Evolutionary conservation across 2,888 invertebrate genomes (phyloP).

Genomic region (Chrysina gloriosa): DNA sequence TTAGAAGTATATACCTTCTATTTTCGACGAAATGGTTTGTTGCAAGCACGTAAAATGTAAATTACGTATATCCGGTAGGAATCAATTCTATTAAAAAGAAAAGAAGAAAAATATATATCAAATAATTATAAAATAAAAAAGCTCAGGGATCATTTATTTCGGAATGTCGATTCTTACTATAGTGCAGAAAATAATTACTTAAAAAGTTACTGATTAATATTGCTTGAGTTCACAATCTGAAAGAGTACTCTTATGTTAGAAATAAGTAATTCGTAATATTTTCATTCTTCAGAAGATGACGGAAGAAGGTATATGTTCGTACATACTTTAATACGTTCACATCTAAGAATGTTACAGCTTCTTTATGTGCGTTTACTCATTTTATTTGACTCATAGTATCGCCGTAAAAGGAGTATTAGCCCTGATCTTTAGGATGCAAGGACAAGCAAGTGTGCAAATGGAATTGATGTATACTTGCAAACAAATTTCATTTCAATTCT

Average conservation of each 20-base stretch:
- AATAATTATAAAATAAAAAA: not conserved
- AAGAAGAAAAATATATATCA: not conserved
- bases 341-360: too few relatives aligned
- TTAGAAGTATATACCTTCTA: constrained; percentile 1
- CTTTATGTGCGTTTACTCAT: too few relatives aligned
- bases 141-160: too few relatives aligned
- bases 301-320: too few relatives aligned
- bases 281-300: too few relatives aligned
- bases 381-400: not conserved
- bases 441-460: not conserved
- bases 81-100: not conserved
- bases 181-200: too few relatives aligned
- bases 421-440: constrained; percentile 1
- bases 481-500: not conserved
- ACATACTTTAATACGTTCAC: too few relatives aligned
- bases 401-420: not conserved
- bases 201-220: too few relatives aligned
- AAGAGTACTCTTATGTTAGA: too few relatives aligned
- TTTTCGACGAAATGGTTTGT: not conserved
- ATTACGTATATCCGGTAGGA: not conserved
- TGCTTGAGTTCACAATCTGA: too few relatives aligned
- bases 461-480: not conserved
- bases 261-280: too few relatives aligned
- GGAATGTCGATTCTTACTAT: too few relatives aligned
- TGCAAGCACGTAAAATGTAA: constrained; percentile 7